phyloP scores from a whole-genome alignment of 2,888 invertebrate species.

The Dicyrtomina minuta region DNA sequence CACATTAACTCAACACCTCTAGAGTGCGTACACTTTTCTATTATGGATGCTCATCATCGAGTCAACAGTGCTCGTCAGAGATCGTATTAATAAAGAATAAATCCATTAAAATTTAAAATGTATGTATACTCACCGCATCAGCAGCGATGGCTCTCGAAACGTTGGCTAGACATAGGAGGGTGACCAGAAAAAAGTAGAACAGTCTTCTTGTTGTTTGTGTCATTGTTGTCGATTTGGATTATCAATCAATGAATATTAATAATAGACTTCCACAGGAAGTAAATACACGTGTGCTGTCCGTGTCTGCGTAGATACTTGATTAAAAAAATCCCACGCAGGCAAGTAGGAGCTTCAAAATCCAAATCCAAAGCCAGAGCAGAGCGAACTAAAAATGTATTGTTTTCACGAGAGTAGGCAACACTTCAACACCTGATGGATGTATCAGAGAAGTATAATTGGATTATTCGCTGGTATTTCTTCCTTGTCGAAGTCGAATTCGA shows the following conservation, averaged over 20 bases:
- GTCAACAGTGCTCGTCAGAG: background rate
- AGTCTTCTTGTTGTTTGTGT: slow-evolving; percentile 50
- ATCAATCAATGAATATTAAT: too few species aligned
- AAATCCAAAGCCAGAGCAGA: too few species aligned
- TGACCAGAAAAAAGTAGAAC: slow-evolving; percentile 51
- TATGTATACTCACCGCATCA: slow-evolving; percentile 26
- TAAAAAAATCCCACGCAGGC: too few species aligned
- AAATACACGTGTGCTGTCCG: background rate
- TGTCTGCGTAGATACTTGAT: too few species aligned
- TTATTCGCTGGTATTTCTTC: too few species aligned
- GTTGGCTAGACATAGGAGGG: slow-evolving; percentile 49
- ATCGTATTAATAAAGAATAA: background rate
- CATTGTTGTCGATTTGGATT: slow-evolving; percentile 39
- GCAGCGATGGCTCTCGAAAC: slow-evolving; percentile 34
- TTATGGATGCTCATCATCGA: background rate
- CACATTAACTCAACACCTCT: background rate
- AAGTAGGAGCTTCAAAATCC: too few species aligned
- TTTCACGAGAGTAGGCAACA: too few species aligned
- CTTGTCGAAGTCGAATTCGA: too few species aligned
- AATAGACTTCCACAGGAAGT: background rate
- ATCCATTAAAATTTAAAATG: slow-evolving; percentile 1
- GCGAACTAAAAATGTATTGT: too few species aligned
- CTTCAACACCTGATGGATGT: too few species aligned
- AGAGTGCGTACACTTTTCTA: too few species aligned
- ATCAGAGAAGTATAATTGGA: too few species aligned